Percentiles rank a stretch among this genome's conserved stretches.
phyloP scores from a whole-genome alignment of 2,113 vertebrate species.

The Nothocercus julius region DNA sequence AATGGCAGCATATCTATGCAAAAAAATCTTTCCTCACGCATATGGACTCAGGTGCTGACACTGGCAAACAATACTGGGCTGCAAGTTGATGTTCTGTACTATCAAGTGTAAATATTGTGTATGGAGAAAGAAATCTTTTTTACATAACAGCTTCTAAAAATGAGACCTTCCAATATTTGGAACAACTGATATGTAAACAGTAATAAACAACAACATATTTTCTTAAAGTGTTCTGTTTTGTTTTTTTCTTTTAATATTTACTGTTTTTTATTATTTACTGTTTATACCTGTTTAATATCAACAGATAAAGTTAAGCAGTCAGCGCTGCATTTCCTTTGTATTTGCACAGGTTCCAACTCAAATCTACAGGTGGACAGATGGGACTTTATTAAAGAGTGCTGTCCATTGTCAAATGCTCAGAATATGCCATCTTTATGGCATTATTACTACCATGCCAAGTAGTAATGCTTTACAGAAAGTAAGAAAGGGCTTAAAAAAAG shows the following conservation, averaged over 20 bases:
- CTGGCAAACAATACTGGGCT: neutral
- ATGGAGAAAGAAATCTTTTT: neutral
- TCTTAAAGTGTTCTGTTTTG: neutral
- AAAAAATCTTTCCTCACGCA: constrained; percentile 87
- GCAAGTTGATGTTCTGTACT: neutral
- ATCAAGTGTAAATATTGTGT: neutral
- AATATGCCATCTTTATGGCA: neutral
- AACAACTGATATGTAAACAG: neutral
- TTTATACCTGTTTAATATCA: neutral
- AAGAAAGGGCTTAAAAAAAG: neutral
- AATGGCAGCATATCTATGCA: constrained; percentile 86
- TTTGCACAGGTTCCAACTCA: neutral
- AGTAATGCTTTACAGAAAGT: neutral
- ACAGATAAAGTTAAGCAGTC: neutral
- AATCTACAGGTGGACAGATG: neutral
- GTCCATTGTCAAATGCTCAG: neutral
- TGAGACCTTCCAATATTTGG: constrained; percentile 21
- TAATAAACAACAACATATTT: constrained; percentile 28
- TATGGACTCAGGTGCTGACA: constrained; percentile 77
- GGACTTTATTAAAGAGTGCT: neutral
- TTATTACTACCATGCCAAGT: neutral
- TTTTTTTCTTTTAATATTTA: neutral
- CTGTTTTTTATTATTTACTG: too few species aligned
- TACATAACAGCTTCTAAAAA: neutral
- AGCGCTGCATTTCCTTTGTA: neutral